These are phyloP conservation scores for Mesochorus sp. DNA, from an alignment of 2,888 invertebrate species.

Conservation along the genomic window DNA sequence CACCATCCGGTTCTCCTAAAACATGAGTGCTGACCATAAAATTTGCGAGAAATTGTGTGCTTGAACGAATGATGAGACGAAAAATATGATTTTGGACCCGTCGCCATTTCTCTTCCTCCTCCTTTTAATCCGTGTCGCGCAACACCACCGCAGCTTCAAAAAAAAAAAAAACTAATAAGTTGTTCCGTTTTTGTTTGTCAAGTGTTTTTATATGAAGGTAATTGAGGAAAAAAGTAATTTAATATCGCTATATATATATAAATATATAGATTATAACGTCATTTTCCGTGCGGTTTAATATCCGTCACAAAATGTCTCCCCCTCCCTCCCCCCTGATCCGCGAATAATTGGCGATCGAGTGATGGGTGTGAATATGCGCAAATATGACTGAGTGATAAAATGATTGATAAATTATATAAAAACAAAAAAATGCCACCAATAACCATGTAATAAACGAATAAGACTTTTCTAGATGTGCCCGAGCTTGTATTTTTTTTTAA, in stretches of 20 bases:
- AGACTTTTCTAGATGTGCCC: conserved; percentile 77
- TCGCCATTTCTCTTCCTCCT: neutral
- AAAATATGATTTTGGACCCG: conserved; percentile 29
- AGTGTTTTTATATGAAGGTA: conserved; percentile 80
- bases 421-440: conserved; percentile 68
- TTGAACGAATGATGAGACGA: conserved; percentile 21
- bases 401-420: conserved; percentile 73
- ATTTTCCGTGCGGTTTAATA: conserved; percentile 75
- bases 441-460: conserved; percentile 78
- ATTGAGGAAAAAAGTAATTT: conserved; percentile 74
- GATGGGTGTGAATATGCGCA: conserved; percentile 74
- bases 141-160: conserved; percentile 75
- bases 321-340: conserved; percentile 39
- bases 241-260: conserved; percentile 72
- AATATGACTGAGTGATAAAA: conserved; percentile 76
- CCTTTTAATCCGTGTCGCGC: conserved; percentile 66
- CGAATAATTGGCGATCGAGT: conserved; percentile 63
- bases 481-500: conserved; percentile 66
- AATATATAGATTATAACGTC: conserved; percentile 75
- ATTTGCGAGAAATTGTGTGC: conserved; percentile 21
- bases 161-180: conserved; percentile 79
- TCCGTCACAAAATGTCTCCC: conserved; percentile 67
- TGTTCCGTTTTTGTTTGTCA: conserved; percentile 81
- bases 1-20: too few species aligned
- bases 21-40: neutral